phyloP scores from a whole-genome alignment of 2,888 invertebrate genomes.

The Sarcophaga rosellei region DNA sequence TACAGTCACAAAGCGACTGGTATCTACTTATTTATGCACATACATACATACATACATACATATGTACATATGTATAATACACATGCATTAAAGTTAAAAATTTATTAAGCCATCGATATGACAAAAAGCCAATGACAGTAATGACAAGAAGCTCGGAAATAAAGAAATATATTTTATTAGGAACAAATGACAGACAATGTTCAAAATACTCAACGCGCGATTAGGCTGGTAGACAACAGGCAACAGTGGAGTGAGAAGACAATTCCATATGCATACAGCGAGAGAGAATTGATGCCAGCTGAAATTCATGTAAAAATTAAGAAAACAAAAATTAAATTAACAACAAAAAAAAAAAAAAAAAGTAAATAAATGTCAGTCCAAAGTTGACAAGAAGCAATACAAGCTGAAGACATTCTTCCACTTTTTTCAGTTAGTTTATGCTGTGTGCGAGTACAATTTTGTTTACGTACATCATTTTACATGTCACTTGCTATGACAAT shows the following conservation, averaged over 20 bases:
- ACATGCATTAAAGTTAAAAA: slow-evolving; percentile 61
- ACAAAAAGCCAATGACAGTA: slow-evolving; percentile 67
- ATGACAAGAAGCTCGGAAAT: slow-evolving; percentile 67
- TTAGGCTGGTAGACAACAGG: slow-evolving; percentile 21
- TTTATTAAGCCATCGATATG: slow-evolving; percentile 68
- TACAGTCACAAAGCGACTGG: background rate
- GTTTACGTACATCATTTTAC: background rate
- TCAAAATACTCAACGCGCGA: slow-evolving; percentile 17
- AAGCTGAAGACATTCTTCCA: slow-evolving; percentile 44
- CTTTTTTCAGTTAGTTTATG: background rate
- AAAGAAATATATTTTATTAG: slow-evolving; percentile 67
- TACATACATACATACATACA: background rate
- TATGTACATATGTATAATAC: slow-evolving; percentile 28
- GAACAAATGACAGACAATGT: slow-evolving; percentile 62
- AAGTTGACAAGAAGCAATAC: slow-evolving; percentile 61
- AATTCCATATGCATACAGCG: background rate
- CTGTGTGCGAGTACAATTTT: background rate
- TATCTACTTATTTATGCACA: background rate
- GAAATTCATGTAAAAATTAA: slow-evolving; percentile 30
- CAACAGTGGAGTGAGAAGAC: slow-evolving; percentile 8
- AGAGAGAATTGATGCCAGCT: slow-evolving; percentile 14
- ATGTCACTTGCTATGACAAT: too few relatives aligned
- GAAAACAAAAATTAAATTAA: too few relatives aligned
- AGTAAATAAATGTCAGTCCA: slow-evolving; percentile 37
- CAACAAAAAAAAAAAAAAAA: slow-evolving; percentile 36